Base-by-base conservation (phyloP, 2,113 vertebrate genomes). In the Platysteira castanea region DNA sequence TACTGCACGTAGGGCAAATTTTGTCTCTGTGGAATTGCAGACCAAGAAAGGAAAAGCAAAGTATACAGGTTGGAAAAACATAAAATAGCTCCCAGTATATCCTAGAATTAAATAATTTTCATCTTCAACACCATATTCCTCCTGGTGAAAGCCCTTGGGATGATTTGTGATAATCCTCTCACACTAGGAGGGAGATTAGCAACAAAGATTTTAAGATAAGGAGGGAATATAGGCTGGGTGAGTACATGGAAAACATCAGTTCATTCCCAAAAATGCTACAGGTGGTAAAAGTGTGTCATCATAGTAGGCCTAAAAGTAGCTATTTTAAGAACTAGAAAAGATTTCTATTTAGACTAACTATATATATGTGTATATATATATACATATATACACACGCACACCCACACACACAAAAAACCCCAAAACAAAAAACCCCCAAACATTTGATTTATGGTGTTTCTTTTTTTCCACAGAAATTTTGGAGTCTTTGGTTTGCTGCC, bases 341-440 rank as follows among this genome's bases (percentile, higher is more conserved):
- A 61, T 24, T 64, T 78, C 60, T 15, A 41, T 31, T 41, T 79
- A 50, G 5, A 13, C 6, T 65, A 31, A 37, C 6, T 69, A 14
- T 11, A 35, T 19, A 35, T 18, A 39, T 7, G 54, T 9, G 31
- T 47, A 47, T 31, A 19, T 0, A 33, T n/a, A n/a, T n/a, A n/a
- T n/a, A n/a, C n/a, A n/a, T n/a, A n/a, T n/a, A n/a, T n/a, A n/a
- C n/a, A n/a, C n/a, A n/a, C n/a, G n/a, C n/a, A n/a, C n/a, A n/a
- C n/a, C n/a, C 7, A 75, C 1, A 22, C 0, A 33, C 7, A 75
- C 1, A 24, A 13, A 54, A 56, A n/a, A 31, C 7, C 23, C 50
- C 26, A 15, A 53, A 53, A 28, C 27, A 10, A 46, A 46, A 46
- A 49, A 49, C 23, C 53, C 12, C 22, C 2, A 56, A 4, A 7